phyloP scores from a whole-genome alignment of 2,888 invertebrate genomes.

The Pteria penguin region DNA sequence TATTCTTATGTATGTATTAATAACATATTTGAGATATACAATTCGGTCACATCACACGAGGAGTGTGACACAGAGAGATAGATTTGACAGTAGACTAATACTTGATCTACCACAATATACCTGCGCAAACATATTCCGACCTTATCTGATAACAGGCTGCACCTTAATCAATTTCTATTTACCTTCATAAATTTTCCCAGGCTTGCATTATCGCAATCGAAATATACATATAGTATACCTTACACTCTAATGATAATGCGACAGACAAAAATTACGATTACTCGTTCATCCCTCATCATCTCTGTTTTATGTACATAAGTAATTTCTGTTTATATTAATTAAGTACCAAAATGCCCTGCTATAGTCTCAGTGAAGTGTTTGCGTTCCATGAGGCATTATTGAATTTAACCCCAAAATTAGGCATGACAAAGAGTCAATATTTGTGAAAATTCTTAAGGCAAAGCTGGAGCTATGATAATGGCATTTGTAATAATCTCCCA shows the following conservation, averaged over 20 bases:
- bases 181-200: not conserved
- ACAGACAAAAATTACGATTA: too few relatives aligned
- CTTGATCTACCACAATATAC: not conserved
- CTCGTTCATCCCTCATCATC: not conserved
- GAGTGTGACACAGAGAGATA: not conserved
- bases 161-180: not conserved
- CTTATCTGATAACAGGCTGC: not conserved
- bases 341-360: not conserved
- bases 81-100: not conserved
- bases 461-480: not conserved
- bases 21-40: not conserved
- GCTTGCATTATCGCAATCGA: too few relatives aligned
- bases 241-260: too few relatives aligned
- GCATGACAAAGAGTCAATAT: not conserved
- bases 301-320: not conserved
- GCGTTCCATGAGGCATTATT: not conserved
- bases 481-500: not conserved
- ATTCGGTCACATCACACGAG: not conserved
- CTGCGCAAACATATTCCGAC: not conserved
- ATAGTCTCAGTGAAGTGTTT: not conserved
- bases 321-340: not conserved
- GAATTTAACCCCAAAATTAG: not conserved
- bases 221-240: too few relatives aligned
- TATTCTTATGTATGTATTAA: not conserved
- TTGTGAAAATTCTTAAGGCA: not conserved